These are phyloP conservation scores for Ophioninae sp. DNA, from an alignment of 2,888 invertebrate species.

Conservation along the genomic window DNA sequence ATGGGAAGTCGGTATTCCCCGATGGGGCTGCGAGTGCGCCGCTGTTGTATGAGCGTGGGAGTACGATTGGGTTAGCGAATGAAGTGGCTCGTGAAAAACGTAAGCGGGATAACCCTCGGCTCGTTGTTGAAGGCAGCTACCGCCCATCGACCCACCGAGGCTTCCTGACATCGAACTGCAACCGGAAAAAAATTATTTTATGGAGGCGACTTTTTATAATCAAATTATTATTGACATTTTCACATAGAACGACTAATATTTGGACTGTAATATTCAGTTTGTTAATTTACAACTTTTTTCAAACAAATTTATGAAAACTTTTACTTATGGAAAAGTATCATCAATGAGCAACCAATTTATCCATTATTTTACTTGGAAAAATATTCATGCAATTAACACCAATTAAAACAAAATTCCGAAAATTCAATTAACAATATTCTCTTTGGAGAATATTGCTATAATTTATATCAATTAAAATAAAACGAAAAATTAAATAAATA, in stretches of 20 bases:
- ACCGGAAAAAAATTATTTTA: conserved; percentile 67
- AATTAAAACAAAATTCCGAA: neutral
- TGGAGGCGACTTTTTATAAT: neutral
- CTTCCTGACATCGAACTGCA: conserved; percentile 93
- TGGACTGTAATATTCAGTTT: no score
- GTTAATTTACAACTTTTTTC: no score
- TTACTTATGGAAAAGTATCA: no score
- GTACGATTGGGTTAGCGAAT: conserved; percentile 87
- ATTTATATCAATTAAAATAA: no score
- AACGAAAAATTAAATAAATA: no score
- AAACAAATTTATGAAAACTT: no score
- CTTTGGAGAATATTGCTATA: no score
- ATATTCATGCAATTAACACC: neutral
- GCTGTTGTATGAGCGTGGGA: conserved; percentile 88
- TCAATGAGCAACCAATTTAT: no score
- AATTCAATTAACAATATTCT: no score
- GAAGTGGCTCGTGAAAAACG: conserved; percentile 95
- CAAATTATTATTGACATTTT: neutral
- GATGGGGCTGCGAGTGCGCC: conserved; percentile 89
- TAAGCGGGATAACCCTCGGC: conserved; percentile 90
- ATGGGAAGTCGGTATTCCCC: conserved; percentile 79
- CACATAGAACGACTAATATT: no score
- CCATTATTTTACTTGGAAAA: no score
- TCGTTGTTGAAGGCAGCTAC: conserved; percentile 92
- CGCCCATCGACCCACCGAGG: conserved; percentile 88